Evolutionary conservation across 2,888 invertebrate genomes (phyloP).

Genomic region (Stictocephala bisonia): DNA sequence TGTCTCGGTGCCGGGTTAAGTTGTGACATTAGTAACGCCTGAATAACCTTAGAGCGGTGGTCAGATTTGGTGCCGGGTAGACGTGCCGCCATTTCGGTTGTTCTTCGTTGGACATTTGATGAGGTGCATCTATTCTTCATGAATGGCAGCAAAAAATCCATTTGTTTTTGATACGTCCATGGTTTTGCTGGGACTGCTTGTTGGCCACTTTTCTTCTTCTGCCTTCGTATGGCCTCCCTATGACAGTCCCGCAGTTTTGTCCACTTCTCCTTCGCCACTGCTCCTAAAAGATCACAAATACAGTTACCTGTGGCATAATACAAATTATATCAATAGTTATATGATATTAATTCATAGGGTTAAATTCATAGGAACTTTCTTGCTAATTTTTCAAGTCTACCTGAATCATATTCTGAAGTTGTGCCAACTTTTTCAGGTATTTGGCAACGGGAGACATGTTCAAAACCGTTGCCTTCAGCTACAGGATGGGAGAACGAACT

Average conservation of each 20-base stretch:
- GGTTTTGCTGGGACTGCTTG: not conserved
- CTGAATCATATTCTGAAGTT: too few species aligned
- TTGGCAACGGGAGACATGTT: constrained; percentile 53
- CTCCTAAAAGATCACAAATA: too few species aligned
- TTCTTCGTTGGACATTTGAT: not conserved
- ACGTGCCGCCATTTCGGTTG: not conserved
- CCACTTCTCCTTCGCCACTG: constrained; percentile 52
- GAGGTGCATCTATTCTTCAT: constrained; percentile 42
- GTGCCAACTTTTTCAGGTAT: constrained; percentile 52
- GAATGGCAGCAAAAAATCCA: constrained; percentile 46
- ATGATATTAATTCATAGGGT: too few species aligned
- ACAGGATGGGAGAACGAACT: constrained; percentile 54
- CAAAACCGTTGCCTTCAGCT: constrained; percentile 52
- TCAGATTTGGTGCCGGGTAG: too few species aligned
- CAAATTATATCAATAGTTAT: too few species aligned
- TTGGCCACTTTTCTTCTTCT: constrained; percentile 51
- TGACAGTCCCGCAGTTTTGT: constrained; percentile 55
- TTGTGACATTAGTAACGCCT: too few species aligned
- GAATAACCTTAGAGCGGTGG: too few species aligned
- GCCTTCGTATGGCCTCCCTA: constrained; percentile 53
- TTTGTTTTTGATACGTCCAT: constrained; percentile 48
- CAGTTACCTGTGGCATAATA: too few species aligned
- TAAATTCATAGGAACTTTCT: too few species aligned
- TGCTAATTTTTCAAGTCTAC: too few species aligned
- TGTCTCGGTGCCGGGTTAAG: too few species aligned